These are phyloP conservation scores for Lepidochitona cinerea DNA, from an alignment of 2,888 invertebrate genomes.

Conservation along the genomic window DNA sequence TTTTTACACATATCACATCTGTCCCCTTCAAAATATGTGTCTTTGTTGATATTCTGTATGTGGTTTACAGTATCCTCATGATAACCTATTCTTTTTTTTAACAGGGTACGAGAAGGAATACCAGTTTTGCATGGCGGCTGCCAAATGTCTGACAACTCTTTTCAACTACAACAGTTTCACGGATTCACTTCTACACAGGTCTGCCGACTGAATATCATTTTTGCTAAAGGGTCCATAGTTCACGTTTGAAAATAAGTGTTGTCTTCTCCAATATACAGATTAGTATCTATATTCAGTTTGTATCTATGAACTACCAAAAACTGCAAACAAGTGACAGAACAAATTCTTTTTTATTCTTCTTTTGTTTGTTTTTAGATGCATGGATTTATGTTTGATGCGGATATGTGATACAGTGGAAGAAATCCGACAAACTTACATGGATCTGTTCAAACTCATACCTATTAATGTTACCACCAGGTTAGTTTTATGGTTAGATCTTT, in stretches of 20 bases:
- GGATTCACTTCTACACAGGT: constrained; percentile 31
- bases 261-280: no score
- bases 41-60: no score
- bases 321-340: no score
- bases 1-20: no score
- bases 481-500: neutral
- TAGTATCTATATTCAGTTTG: no score
- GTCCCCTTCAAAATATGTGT: neutral
- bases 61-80: no score
- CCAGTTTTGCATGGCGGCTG: constrained; percentile 46
- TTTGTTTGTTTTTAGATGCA: no score
- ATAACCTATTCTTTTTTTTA: neutral
- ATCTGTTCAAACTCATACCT: constrained; percentile 62
- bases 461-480: constrained; percentile 59
- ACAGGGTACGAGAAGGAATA: constrained; percentile 54
- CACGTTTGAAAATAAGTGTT: no score
- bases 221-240: no score
- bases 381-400: constrained; percentile 67
- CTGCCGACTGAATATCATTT: no score
- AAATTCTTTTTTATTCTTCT: no score
- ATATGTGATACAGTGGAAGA: constrained; percentile 56
- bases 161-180: constrained; percentile 48
- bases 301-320: no score
- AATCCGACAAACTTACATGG: constrained; percentile 56
- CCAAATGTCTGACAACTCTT: constrained; percentile 50